A percentile compares a stretch with the other conserved stretches of the same genome.
These are phyloP conservation scores for Luidia sarsii DNA, from an alignment of 53 echinoderm and acorn worm species.

Conservation along the genomic window DNA sequence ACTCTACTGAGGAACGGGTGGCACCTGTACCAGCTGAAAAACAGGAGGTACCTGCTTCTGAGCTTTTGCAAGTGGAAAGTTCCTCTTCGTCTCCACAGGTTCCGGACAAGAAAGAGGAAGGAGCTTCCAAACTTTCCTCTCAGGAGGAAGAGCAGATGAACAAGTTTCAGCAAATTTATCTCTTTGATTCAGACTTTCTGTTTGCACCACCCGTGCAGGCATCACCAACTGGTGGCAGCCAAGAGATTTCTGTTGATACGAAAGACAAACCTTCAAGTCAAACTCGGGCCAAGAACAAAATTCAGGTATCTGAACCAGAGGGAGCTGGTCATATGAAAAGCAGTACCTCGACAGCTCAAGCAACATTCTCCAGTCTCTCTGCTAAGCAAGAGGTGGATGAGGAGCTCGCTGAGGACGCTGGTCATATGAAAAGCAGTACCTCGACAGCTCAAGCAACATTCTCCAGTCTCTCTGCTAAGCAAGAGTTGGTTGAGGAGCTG, in stretches of 20 bases:
- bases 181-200: constrained; percentile 23
- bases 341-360: neutral
- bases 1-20: constrained; percentile 3
- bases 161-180: constrained; percentile 33
- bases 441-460: neutral
- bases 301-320: too few relatives aligned
- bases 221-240: neutral
- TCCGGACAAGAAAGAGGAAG: neutral
- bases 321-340: neutral
- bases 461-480: too few relatives aligned
- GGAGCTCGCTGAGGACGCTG: neutral
- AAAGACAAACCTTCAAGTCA: too few relatives aligned
- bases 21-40: too few relatives aligned
- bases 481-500: too few relatives aligned
- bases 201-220: neutral
- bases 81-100: neutral
- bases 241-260: too few relatives aligned
- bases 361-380: too few relatives aligned
- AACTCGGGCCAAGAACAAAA: too few relatives aligned
- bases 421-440: neutral
- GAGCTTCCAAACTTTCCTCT: neutral
- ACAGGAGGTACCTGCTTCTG: neutral
- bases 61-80: neutral
- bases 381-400: too few relatives aligned
- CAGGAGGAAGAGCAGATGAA: constrained; percentile 28